Percentiles rank a stretch among this genome's conserved stretches.
phyloP scores from a whole-genome alignment of 2,888 invertebrate species.

The Ennomos fuscantarius region DNA sequence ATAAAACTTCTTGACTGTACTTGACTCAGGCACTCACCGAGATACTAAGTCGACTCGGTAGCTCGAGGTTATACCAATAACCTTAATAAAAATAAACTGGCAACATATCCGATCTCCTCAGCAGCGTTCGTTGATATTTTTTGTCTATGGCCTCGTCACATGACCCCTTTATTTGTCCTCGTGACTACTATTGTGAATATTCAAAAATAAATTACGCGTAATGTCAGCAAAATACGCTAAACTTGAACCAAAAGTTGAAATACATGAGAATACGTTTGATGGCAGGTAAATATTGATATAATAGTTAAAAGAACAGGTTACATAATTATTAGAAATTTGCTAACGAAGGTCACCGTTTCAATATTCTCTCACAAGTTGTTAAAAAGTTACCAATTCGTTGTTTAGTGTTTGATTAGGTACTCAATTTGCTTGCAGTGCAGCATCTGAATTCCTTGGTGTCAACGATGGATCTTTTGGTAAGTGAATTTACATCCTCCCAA shows the following conservation, averaged over 20 bases:
- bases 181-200: constrained; percentile 88
- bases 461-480: constrained; percentile 75
- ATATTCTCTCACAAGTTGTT: constrained; percentile 62
- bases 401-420: constrained; percentile 42
- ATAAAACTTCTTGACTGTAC: no score
- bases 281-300: constrained; percentile 80
- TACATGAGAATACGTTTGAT: constrained; percentile 86
- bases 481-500: constrained; percentile 31
- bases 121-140: constrained; percentile 25
- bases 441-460: constrained; percentile 72
- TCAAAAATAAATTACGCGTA: constrained; percentile 86
- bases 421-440: constrained; percentile 73
- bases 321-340: constrained; percentile 66
- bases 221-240: constrained; percentile 62
- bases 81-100: constrained; percentile 1
- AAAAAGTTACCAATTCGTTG: constrained; percentile 52
- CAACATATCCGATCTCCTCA: constrained; percentile 4
- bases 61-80: no score
- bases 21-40: no score
- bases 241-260: constrained; percentile 82
- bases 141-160: constrained; percentile 84
- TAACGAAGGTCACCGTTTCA: constrained; percentile 74
- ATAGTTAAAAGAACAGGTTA: constrained; percentile 54
- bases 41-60: no score
- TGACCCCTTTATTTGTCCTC: constrained; percentile 90